Base-by-base conservation (phyloP, 2,888 invertebrate species). In the Drosophila mulleri region DNA sequence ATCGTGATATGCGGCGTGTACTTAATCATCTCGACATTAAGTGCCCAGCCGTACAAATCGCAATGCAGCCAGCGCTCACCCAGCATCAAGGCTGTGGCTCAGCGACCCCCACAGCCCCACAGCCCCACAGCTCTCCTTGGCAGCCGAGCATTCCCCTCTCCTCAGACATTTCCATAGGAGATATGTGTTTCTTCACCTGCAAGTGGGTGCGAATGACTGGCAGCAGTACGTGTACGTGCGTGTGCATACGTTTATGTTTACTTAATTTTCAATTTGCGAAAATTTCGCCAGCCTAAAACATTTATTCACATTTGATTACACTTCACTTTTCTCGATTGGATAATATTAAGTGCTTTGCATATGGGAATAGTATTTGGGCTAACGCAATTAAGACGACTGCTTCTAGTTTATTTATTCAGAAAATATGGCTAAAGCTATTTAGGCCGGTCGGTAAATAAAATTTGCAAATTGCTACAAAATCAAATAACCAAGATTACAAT, bases 21-120 rank as follows among this genome's bases (percentile, higher is more conserved):
- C 80, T 84, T 82, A 87, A 87, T 87, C 84, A 80, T 76, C 68
- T 65, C 61, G 71, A 84, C 87, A 82, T 78, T 87, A 87, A 84
- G 80, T 82, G 70, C 70, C 57, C 62, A 35, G 41, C 47, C 44
- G 60, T 59, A 56, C 62, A 65, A 65, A 58, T 75, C 59, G 67
- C 59, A 67, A 42, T 62, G 72, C 76, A 67, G 66, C 66, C 76
- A 67, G 66, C 66, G 72, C 72, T 77, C 67, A 72, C 63, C 68
- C 69, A 63, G 65, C 7, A 52, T 16, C 67, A 74, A 67, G 69
- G 78, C 64, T 60, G 29, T 11, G 68, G 62, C 26, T 68, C 9
- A 42, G 42, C n/a, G 29, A 11, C n/a, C 12, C 7, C 7, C 59
- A 39, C 37, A 37, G 37, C n/a, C 53, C 12, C 20, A 23, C 20